phyloP scores from a whole-genome alignment of 2,888 invertebrate genomes.

The Gibbula magus region DNA sequence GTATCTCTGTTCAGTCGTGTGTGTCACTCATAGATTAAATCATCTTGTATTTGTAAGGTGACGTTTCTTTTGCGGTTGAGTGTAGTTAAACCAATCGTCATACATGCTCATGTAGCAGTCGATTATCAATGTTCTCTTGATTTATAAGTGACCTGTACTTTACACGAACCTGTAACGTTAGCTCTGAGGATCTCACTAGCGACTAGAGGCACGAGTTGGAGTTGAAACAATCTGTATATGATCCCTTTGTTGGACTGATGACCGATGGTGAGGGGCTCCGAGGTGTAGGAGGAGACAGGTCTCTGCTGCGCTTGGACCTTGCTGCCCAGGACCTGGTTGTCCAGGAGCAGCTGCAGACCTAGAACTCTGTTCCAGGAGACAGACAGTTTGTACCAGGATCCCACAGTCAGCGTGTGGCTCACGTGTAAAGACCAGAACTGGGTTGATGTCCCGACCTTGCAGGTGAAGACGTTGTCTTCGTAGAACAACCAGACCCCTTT shows the following conservation, averaged over 20 bases:
- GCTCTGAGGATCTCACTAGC: neutral
- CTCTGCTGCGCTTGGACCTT: neutral
- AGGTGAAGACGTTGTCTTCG: neutral
- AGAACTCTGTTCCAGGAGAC: constrained; percentile 6
- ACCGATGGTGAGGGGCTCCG: neutral
- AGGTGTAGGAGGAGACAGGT: neutral
- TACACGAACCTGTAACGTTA: neutral
- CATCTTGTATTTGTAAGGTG: too few relatives aligned
- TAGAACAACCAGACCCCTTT: neutral
- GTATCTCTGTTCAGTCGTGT: too few relatives aligned
- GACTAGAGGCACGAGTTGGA: neutral
- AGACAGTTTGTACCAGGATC: neutral
- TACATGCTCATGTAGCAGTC: neutral
- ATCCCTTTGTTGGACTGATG: neutral
- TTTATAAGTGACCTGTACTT: neutral
- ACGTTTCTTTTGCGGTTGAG: too few relatives aligned
- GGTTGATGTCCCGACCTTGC: neutral
- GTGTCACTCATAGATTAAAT: too few relatives aligned
- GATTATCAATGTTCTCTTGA: neutral
- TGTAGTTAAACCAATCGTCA: too few relatives aligned
- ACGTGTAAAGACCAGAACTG: neutral
- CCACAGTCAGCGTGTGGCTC: neutral
- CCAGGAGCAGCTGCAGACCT: neutral
- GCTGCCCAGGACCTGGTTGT: neutral
- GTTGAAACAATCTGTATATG: neutral